Percentiles rank a stretch among this genome's conserved stretches.
Conservation (phyloP, 2,888 invertebrate genomes). For the Dasysyrphus tricinctus region DNA sequence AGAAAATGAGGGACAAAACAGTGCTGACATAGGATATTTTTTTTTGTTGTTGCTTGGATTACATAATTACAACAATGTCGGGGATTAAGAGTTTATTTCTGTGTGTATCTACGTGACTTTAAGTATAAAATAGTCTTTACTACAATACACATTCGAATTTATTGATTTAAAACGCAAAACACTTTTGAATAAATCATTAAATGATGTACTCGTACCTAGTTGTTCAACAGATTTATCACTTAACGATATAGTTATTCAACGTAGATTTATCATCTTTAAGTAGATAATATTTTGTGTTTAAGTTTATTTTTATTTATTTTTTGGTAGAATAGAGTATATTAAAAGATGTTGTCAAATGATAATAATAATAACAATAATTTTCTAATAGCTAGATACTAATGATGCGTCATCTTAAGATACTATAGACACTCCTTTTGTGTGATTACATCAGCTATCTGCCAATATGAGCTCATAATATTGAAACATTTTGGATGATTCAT, state of each 20-base stretch:
- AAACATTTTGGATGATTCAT: conserved; percentile 21
- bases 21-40: conserved; percentile 15
- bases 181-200: background rate
- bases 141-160: background rate
- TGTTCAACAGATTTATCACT: background rate
- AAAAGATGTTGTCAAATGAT: background rate
- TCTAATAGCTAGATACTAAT: background rate
- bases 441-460: conserved; percentile 36
- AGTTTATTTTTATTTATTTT: background rate
- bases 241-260: no score
- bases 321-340: background rate
- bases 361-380: background rate
- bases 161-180: background rate
- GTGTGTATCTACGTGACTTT: conserved; percentile 10
- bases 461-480: conserved; percentile 24
- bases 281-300: background rate
- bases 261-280: no score
- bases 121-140: background rate
- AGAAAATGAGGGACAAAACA: background rate
- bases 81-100: background rate
- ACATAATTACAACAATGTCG: background rate
- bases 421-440: conserved; percentile 18
- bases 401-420: conserved; percentile 14
- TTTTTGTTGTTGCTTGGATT: background rate
- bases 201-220: background rate